phyloP scores from a whole-genome alignment of 2,888 invertebrate species.

The Heliconius erato region DNA sequence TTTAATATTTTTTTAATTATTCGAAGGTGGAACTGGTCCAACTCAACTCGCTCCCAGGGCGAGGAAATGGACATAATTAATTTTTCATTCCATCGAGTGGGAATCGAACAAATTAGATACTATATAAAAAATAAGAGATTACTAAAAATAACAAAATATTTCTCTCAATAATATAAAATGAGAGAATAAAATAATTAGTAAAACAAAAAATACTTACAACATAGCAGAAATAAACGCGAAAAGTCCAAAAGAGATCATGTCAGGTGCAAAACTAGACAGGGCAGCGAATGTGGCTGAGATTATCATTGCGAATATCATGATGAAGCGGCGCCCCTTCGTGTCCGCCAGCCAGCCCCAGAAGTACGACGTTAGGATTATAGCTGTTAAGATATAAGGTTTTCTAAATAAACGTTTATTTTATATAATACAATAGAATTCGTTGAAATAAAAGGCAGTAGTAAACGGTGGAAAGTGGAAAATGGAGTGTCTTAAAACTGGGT shows the following conservation, averaged over 20 bases:
- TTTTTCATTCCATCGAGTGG: no score
- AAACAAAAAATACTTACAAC: slow-evolving; percentile 72
- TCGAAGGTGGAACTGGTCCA: no score
- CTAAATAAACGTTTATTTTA: not conserved
- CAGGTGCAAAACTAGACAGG: slow-evolving; percentile 86
- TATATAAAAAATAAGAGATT: no score
- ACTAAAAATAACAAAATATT: no score
- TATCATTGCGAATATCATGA: slow-evolving; percentile 82
- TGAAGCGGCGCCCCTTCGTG: slow-evolving; percentile 88
- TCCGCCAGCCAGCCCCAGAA: slow-evolving; percentile 93
- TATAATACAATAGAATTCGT: not conserved
- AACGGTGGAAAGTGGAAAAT: no score
- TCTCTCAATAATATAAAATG: no score
- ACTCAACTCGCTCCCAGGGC: no score
- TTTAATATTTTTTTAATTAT: no score
- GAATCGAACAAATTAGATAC: no score
- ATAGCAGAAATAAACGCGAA: slow-evolving; percentile 89
- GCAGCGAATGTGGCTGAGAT: slow-evolving; percentile 84
- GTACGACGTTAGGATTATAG: slow-evolving; percentile 90
- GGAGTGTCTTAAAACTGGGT: no score
- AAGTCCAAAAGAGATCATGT: slow-evolving; percentile 84
- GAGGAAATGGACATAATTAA: no score
- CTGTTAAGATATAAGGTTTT: slow-evolving; percentile 61
- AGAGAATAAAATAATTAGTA: not conserved
- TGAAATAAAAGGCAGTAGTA: no score